A percentile compares a stretch with the other conserved stretches of the same genome.
Conservation (phyloP, 2,797 vertebrate species). For the Pseudopleuronectes americanus region DNA sequence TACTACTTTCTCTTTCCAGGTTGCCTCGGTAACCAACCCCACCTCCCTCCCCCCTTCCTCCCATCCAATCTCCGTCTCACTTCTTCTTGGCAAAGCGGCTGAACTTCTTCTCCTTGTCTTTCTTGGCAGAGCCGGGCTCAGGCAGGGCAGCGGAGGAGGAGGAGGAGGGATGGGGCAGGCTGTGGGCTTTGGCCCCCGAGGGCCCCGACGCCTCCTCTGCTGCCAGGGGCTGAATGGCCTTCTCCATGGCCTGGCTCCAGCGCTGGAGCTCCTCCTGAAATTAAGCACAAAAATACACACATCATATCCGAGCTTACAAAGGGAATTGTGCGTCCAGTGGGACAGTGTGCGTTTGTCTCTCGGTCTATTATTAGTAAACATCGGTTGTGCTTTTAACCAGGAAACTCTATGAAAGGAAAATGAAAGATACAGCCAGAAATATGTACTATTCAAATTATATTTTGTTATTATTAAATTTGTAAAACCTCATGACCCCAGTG, state of each 20-base stretch:
- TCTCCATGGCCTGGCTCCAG: conserved; percentile 90
- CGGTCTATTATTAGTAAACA: conserved; percentile 19
- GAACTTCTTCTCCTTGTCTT: conserved; percentile 95
- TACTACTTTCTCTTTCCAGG: conserved; percentile 62
- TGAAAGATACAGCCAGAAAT: background rate
- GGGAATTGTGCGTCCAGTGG: conserved; percentile 22
- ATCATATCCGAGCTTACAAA: conserved; percentile 29
- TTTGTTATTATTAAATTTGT: background rate
- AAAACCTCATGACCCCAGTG: background rate
- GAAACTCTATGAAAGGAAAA: conserved; percentile 5
- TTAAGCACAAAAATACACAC: conserved; percentile 28
- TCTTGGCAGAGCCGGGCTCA: conserved; percentile 86
- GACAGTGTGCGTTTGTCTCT: conserved; percentile 16
- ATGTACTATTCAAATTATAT: too few relatives aligned
- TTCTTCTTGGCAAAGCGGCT: conserved; percentile 96
- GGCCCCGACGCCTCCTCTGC: conserved; percentile 80
- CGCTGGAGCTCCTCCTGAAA: conserved; percentile 92
- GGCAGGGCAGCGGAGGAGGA: conserved; percentile 76
- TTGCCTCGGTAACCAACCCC: conserved; percentile 49
- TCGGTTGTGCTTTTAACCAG: background rate
- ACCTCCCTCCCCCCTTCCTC: background rate
- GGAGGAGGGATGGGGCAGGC: conserved; percentile 86
- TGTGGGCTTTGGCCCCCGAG: conserved; percentile 85
- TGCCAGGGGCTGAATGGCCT: conserved; percentile 78
- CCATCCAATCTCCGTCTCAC: conserved; percentile 69